phyloP scores from a whole-genome alignment of 2,797 vertebrate species.

The Cyclura pinguis region DNA sequence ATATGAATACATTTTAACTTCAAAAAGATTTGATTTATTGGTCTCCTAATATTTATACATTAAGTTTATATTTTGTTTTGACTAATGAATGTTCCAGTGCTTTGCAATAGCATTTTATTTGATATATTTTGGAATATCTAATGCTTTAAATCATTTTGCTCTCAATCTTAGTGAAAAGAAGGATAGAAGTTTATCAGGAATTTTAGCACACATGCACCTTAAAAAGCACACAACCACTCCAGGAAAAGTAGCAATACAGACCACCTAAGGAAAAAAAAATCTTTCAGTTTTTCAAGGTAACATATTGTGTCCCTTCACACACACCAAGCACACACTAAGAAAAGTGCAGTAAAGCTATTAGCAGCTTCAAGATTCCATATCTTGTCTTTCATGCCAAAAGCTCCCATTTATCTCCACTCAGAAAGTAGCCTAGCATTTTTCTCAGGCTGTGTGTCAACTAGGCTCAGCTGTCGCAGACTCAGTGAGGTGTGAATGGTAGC shows the following conservation, averaged over 20 bases:
- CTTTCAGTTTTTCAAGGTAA: neutral
- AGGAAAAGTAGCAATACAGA: neutral
- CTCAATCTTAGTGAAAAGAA: neutral
- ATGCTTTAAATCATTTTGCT: neutral
- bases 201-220: neutral
- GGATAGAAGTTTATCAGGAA: neutral
- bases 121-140: neutral
- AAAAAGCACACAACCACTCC: neutral
- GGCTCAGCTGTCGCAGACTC: slow-evolving; percentile 15
- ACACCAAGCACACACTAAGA: neutral
- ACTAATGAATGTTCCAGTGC: slow-evolving; percentile 1
- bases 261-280: neutral
- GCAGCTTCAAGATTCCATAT: slow-evolving; percentile 9
- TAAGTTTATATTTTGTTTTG: neutral
- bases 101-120: slow-evolving; percentile 20
- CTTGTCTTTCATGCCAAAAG: slow-evolving; percentile 7
- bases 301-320: neutral
- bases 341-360: slow-evolving; percentile 27
- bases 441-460: slow-evolving; percentile 21
- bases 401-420: slow-evolving; percentile 23
- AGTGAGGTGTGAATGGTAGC: slow-evolving; percentile 29
- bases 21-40: slow-evolving; percentile 14
- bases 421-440: slow-evolving; percentile 25
- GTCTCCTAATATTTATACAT: neutral
- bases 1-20: neutral